phyloP scores from a whole-genome alignment of 2,797 vertebrate genomes.

The Pagetopsis macropterus region DNA sequence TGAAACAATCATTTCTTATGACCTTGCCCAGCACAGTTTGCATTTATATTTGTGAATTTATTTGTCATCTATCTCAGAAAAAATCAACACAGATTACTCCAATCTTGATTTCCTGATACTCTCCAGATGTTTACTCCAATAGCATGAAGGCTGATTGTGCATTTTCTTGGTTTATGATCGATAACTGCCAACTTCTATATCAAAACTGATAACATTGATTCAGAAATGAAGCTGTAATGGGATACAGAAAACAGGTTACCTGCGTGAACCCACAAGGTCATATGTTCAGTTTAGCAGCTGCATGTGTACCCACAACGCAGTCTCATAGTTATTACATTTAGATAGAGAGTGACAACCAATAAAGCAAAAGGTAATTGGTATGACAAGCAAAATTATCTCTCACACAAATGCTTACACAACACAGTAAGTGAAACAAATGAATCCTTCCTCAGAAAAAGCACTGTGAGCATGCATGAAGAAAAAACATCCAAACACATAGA shows the following conservation, averaged over 20 bases:
- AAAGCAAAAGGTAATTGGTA: conserved; percentile 19
- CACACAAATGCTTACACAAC: conserved; percentile 1
- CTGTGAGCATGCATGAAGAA: background rate
- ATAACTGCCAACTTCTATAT: background rate
- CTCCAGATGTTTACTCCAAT: background rate
- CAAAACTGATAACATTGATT: background rate
- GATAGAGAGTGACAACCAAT: background rate
- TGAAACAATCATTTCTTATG: conserved; percentile 30
- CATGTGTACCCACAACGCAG: background rate
- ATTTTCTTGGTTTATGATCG: background rate
- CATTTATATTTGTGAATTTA: conserved; percentile 40
- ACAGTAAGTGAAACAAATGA: conserved; percentile 19
- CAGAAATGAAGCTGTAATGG: background rate
- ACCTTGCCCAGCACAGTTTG: conserved; percentile 41
- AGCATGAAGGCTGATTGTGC: background rate
- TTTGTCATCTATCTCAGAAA: conserved; percentile 13
- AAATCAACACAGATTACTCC: conserved; percentile 19
- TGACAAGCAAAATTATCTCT: conserved; percentile 6
- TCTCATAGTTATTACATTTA: conserved; percentile 20
- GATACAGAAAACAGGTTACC: background rate
- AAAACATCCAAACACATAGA: background rate
- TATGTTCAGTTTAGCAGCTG: background rate
- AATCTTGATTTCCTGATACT: background rate
- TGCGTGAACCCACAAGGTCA: background rate
- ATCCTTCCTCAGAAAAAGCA: background rate